Conservation (phyloP, 1,140 invertebrate genomes). For the Listronotus bonariensis region DNA sequence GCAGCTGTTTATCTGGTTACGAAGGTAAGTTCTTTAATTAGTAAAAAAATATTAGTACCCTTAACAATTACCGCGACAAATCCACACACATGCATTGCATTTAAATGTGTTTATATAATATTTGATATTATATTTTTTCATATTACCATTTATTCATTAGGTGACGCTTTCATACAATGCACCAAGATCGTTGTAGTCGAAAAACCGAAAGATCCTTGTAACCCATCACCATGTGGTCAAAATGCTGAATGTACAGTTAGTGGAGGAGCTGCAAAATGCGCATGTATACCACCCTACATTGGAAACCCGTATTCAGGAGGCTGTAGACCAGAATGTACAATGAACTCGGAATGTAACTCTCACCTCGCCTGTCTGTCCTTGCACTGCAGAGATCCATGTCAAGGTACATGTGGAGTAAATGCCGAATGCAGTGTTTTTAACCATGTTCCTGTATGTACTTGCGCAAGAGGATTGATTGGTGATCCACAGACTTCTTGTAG, state of each 20-base stretch:
- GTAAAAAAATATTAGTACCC: too few relatives aligned
- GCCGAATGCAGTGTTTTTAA: slow-evolving; percentile 79
- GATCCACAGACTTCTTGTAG: slow-evolving; percentile 83
- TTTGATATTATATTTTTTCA: neutral
- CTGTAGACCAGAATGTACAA: slow-evolving; percentile 79
- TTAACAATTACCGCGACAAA: too few relatives aligned
- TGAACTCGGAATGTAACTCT: slow-evolving; percentile 78
- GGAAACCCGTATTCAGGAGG: slow-evolving; percentile 79
- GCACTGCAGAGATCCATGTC: slow-evolving; percentile 83
- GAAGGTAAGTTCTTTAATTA: slow-evolving; percentile 56
- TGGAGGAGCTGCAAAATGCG: slow-evolving; percentile 71
- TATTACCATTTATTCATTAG: neutral
- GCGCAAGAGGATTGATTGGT: slow-evolving; percentile 73
- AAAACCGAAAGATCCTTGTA: slow-evolving; percentile 66
- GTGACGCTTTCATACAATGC: slow-evolving; percentile 82
- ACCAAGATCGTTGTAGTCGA: slow-evolving; percentile 57
- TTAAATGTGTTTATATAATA: too few relatives aligned
- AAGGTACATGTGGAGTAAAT: slow-evolving; percentile 79
- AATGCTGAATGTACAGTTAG: slow-evolving; percentile 76
- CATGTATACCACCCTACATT: slow-evolving; percentile 83
- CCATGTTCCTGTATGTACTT: slow-evolving; percentile 81
- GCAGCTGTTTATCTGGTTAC: slow-evolving; percentile 74
- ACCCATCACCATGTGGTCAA: slow-evolving; percentile 79
- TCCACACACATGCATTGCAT: too few relatives aligned
- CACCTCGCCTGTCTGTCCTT: slow-evolving; percentile 81